Evolutionary conservation across 2,888 invertebrate species (phyloP).

Genomic region (Vanessa cardui): DNA sequence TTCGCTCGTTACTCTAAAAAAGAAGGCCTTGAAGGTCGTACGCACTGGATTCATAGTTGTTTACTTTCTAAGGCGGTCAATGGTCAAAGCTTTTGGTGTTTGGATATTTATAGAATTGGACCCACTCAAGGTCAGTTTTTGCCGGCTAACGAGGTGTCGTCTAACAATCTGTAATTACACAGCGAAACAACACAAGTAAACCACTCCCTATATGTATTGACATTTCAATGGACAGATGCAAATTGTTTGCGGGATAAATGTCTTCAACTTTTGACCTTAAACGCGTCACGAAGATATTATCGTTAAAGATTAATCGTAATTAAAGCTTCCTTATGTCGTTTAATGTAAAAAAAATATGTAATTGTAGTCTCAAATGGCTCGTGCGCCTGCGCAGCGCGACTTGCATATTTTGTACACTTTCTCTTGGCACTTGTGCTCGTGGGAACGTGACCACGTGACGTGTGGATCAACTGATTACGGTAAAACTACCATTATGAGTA

Average conservation of each 20-base stretch:
- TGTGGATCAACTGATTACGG: constrained; percentile 40
- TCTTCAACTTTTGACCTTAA: constrained; percentile 18
- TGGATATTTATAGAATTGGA: constrained; percentile 46
- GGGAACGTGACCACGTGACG: constrained; percentile 47
- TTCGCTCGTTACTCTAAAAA: constrained; percentile 40
- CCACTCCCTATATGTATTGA: background rate
- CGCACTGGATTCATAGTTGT: constrained; percentile 61
- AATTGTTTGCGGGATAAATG: constrained; percentile 18
- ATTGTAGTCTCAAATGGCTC: constrained; percentile 30
- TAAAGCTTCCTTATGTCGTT: constrained; percentile 9
- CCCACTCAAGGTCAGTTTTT: constrained; percentile 61
- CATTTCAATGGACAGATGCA: constrained; percentile 15
- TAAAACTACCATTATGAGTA: constrained; percentile 24
- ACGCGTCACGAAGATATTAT: constrained; percentile 1
- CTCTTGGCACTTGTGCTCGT: constrained; percentile 51
- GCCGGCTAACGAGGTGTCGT: background rate
- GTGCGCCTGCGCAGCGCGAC: constrained; percentile 43
- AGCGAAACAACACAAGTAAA: background rate
- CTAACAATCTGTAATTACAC: background rate
- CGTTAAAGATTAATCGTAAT: constrained; percentile 11
- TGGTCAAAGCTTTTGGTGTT: constrained; percentile 58
- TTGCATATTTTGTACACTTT: constrained; percentile 56
- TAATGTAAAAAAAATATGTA: constrained; percentile 1
- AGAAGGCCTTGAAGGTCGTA: constrained; percentile 75
- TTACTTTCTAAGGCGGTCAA: constrained; percentile 79